These are phyloP conservation scores for Micromesistius poutassou DNA, from an alignment of 2,797 vertebrate species.

Conservation along the genomic window DNA sequence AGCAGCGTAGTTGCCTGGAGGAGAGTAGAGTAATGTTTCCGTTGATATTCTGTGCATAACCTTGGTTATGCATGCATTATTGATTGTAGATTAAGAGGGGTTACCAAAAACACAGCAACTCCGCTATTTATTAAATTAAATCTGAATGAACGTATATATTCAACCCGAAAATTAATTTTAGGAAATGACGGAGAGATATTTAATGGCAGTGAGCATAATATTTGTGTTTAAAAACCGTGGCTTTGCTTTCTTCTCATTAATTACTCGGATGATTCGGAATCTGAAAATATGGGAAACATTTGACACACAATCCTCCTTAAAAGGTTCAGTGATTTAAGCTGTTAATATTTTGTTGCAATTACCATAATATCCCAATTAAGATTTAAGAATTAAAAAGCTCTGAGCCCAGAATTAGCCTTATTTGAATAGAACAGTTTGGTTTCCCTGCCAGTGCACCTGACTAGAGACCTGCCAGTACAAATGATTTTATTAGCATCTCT, in stretches of 20 bases:
- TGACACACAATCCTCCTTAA: background rate
- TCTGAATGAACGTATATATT: background rate
- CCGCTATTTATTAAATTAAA: background rate
- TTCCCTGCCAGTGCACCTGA: background rate
- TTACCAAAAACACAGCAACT: background rate
- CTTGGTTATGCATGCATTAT: background rate
- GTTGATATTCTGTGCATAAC: background rate
- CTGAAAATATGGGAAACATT: background rate
- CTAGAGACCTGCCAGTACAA: background rate
- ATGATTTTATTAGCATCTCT: too few species aligned
- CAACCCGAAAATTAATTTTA: background rate
- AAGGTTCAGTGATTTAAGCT: background rate
- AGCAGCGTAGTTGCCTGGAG: background rate
- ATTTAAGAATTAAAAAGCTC: background rate
- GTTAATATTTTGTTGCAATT: background rate
- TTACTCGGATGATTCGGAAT: background rate
- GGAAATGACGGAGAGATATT: background rate
- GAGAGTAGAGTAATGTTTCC: background rate
- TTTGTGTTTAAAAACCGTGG: background rate
- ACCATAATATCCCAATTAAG: background rate
- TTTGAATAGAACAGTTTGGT: background rate
- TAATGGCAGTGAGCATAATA: background rate
- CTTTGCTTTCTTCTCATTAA: background rate
- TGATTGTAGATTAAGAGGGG: background rate
- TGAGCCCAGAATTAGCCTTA: background rate